These are phyloP conservation scores for Hypsopygia costalis DNA, from an alignment of 2,888 invertebrate genomes.

Conservation along the genomic window DNA sequence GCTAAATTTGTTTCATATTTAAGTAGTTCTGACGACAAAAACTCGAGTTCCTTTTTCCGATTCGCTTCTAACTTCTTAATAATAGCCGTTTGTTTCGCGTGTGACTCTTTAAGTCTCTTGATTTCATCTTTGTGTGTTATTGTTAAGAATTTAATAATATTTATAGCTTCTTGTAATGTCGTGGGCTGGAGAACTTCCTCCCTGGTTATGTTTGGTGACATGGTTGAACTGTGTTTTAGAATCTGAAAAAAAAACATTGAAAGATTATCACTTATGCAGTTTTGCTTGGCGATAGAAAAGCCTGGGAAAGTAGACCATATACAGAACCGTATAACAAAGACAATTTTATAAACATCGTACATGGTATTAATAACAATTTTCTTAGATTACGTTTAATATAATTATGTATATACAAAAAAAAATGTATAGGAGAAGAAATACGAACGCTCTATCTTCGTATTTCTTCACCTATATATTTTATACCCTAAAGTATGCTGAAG, in stretches of 20 bases:
- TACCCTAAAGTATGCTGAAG: no score
- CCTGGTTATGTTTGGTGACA: conserved; percentile 43
- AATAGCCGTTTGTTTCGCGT: conserved; percentile 57
- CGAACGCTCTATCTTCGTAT: no score
- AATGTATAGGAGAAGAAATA: no score
- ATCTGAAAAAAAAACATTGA: conserved; percentile 41
- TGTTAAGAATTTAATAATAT: conserved; percentile 68
- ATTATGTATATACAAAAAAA: no score
- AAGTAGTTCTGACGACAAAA: conserved; percentile 62
- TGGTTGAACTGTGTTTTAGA: conserved; percentile 31
- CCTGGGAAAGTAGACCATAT: no score
- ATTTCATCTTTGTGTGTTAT: conserved; percentile 71
- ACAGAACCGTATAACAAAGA: no score
- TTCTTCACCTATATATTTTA: no score
- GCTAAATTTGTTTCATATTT: conserved; percentile 71
- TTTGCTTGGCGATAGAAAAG: no score
- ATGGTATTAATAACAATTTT: no score
- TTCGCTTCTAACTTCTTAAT: conserved; percentile 68
- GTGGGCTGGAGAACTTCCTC: conserved; percentile 58
- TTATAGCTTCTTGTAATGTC: conserved; percentile 68
- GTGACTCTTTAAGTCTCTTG: conserved; percentile 52
- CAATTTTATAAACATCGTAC: no score
- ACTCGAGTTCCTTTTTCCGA: conserved; percentile 69
- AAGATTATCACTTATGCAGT: no score
- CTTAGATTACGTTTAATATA: no score